phyloP scores from a whole-genome alignment of 2,888 invertebrate species.

The Anaspis maculata region DNA sequence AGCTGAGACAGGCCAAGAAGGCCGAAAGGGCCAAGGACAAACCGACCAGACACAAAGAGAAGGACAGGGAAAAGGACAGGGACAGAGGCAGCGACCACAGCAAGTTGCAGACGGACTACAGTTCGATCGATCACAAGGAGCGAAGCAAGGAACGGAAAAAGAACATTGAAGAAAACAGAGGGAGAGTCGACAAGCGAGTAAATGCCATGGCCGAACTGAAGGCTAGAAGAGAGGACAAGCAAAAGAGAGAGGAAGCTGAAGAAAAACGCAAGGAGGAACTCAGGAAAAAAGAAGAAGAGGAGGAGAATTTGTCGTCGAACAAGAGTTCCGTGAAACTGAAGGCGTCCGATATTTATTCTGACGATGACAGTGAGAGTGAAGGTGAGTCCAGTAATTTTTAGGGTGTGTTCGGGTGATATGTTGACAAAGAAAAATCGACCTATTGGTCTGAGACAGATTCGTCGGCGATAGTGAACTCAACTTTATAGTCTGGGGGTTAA shows the following conservation, averaged over 20 bases:
- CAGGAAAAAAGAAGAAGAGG: conserved; percentile 51
- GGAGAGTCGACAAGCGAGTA: conserved; percentile 73
- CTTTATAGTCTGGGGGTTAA: too few relatives aligned
- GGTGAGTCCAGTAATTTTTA: too few relatives aligned
- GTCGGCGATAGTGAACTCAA: too few relatives aligned
- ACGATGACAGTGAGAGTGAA: conserved; percentile 68
- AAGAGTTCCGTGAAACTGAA: conserved; percentile 74
- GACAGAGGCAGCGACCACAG: conserved; percentile 55
- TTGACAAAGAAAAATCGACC: too few relatives aligned
- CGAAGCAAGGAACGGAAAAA: conserved; percentile 80
- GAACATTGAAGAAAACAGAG: conserved; percentile 79
- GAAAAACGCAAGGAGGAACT: conserved; percentile 51
- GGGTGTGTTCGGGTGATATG: too few relatives aligned
- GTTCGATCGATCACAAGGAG: conserved; percentile 61
- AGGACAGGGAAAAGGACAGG: conserved; percentile 69
- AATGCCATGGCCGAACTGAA: conserved; percentile 90
- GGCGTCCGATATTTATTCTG: conserved; percentile 92
- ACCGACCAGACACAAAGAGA: conserved; percentile 61
- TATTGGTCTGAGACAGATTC: too few relatives aligned
- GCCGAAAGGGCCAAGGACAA: conserved; percentile 58
- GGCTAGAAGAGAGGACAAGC: conserved; percentile 84
- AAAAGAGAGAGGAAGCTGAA: conserved; percentile 52
- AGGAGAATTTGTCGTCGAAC: conserved; percentile 40
- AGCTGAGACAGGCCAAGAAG: conserved; percentile 74
- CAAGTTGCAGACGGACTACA: conserved; percentile 36